Evolutionary conservation across 1,140 invertebrate genomes (phyloP).

Genomic region (Macrobrachium nipponense): DNA sequence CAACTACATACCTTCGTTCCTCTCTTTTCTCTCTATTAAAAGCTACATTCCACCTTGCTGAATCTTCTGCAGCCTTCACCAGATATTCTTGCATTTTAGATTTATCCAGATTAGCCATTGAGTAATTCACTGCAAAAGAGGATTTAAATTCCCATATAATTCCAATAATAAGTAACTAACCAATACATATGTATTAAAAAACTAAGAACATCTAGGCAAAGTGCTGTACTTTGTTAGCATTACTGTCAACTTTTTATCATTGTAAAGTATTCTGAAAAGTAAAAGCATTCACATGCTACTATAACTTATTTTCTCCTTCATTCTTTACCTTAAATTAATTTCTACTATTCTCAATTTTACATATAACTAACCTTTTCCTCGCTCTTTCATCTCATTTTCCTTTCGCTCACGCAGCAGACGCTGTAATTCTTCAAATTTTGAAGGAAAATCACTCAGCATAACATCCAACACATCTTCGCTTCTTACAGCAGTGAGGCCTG

Average conservation of each 20-base stretch:
- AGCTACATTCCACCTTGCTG: constrained; percentile 87
- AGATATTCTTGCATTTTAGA: constrained; percentile 76
- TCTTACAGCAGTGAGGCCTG: constrained; percentile 88
- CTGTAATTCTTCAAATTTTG: constrained; percentile 94
- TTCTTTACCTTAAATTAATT: not conserved
- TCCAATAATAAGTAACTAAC: not conserved
- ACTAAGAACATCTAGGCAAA: too few species aligned
- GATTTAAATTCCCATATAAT: not conserved
- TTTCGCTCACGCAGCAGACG: constrained; percentile 84
- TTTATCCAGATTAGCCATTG: constrained; percentile 69
- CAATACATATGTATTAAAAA: too few species aligned
- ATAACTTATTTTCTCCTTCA: not conserved
- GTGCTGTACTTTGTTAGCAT: too few species aligned
- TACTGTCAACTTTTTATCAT: too few species aligned
- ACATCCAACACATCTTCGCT: constrained; percentile 93
- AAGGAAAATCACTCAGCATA: constrained; percentile 93
- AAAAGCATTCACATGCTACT: not conserved
- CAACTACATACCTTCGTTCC: constrained; percentile 69
- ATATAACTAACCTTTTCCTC: constrained; percentile 73
- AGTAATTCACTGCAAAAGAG: constrained; percentile 69
- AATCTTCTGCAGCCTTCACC: constrained; percentile 87
- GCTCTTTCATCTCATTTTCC: constrained; percentile 78
- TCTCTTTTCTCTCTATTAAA: constrained; percentile 83
- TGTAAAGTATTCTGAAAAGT: too few species aligned
- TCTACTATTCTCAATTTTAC: not conserved